Conservation (phyloP, 2,113 vertebrate genomes). For the Fregata magnificens region DNA sequence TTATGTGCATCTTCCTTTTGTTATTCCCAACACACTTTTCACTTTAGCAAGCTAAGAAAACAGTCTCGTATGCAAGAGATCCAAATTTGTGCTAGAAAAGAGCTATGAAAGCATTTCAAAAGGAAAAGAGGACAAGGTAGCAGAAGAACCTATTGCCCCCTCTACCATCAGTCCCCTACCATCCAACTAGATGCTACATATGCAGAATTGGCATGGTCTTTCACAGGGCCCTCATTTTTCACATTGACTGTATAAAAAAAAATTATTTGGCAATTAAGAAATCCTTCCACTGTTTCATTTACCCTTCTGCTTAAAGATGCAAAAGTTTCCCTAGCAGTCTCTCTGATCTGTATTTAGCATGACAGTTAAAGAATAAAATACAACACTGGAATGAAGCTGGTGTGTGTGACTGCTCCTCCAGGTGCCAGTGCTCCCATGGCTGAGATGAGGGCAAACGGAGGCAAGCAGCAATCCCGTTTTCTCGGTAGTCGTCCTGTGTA, state of each 20-base stretch:
- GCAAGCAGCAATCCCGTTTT: not conserved
- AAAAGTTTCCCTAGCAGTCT: not conserved
- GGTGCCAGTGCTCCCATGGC: rapidly evolving
- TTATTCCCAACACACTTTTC: not conserved
- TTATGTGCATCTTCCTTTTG: not conserved
- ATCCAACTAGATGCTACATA: not conserved
- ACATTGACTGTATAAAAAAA: not conserved
- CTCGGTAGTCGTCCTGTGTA: not conserved
- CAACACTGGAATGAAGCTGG: not conserved
- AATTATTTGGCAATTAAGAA: not conserved
- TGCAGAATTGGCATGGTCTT: not conserved
- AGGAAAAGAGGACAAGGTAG: not conserved
- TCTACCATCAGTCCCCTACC: not conserved
- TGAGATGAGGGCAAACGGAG: not conserved
- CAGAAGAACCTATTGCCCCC: not conserved
- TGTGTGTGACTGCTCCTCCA: not conserved
- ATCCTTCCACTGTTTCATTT: not conserved
- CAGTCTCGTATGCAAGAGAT: not conserved
- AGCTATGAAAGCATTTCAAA: not conserved
- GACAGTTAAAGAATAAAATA: not conserved
- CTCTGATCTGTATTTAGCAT: not conserved
- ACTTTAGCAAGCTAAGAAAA: not conserved
- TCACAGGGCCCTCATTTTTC: not conserved
- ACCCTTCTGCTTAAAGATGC: not conserved
- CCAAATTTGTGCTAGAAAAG: not conserved